Evolutionary conservation across 2,797 vertebrate genomes (phyloP).

Genomic region (Notoglanidium macrostoma): DNA sequence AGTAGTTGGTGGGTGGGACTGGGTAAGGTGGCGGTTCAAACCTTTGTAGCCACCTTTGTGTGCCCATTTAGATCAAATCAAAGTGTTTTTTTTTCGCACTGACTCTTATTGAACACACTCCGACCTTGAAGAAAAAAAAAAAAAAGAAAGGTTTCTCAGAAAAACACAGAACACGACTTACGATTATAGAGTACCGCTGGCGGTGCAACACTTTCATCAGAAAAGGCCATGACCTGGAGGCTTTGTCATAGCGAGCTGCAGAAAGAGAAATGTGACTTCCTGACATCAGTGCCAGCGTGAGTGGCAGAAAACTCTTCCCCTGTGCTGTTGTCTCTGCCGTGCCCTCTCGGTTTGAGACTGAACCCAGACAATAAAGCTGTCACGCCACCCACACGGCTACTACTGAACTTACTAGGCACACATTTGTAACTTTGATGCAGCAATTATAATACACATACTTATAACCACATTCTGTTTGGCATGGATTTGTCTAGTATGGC

Average conservation of each 20-base stretch:
- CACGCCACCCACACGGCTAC: slow-evolving; percentile 66
- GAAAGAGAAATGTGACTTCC: slow-evolving; percentile 68
- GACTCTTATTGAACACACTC: slow-evolving; percentile 2
- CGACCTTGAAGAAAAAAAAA: background rate
- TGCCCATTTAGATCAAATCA: background rate
- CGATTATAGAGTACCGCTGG: background rate
- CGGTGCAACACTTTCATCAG: slow-evolving; percentile 41
- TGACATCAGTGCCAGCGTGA: slow-evolving; percentile 67
- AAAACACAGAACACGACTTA: slow-evolving; percentile 7
- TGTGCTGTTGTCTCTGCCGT: slow-evolving; percentile 60
- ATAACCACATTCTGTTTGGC: slow-evolving; percentile 46
- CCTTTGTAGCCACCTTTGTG: slow-evolving; percentile 28
- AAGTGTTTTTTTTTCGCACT: slow-evolving; percentile 4
- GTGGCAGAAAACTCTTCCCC: slow-evolving; percentile 47
- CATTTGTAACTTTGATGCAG: slow-evolving; percentile 46
- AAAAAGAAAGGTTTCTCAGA: slow-evolving; percentile 31
- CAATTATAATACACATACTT: slow-evolving; percentile 8
- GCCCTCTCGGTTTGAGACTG: slow-evolving; percentile 64
- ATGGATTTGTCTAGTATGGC: slow-evolving; percentile 27
- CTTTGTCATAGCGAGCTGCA: slow-evolving; percentile 50
- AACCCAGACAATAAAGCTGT: slow-evolving; percentile 58
- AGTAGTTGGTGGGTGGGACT: background rate
- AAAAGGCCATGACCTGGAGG: slow-evolving; percentile 61
- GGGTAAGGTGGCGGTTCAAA: background rate
- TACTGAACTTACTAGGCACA: slow-evolving; percentile 63